Conservation (phyloP, 2,797 vertebrate species). For the Graptemys geographica region DNA sequence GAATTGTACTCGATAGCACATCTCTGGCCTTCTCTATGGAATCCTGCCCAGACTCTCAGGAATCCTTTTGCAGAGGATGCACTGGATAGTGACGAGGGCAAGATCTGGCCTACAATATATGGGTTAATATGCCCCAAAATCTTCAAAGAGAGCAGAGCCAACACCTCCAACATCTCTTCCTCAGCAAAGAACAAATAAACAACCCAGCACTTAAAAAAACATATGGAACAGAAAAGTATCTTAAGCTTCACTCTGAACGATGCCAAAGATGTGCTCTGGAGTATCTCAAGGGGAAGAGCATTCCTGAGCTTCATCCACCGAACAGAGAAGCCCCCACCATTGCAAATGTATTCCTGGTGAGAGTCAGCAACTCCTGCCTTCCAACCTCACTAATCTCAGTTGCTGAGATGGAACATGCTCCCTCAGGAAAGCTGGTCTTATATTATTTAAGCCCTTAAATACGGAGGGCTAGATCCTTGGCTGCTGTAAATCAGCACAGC, state of each 20-base stretch:
- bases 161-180: background rate
- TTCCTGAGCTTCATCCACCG: background rate
- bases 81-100: accelerated
- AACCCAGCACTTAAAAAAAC: constrained; percentile 16
- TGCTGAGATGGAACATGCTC: background rate
- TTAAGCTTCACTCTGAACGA: background rate
- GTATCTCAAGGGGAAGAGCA: background rate
- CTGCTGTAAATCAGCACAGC: constrained; percentile 28
- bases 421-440: background rate
- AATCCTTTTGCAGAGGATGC: background rate
- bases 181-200: background rate
- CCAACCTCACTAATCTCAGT: background rate
- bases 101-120: background rate
- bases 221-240: background rate
- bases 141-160: background rate
- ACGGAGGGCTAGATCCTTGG: constrained; percentile 45
- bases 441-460: constrained; percentile 34
- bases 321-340: background rate
- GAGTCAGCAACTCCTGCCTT: background rate
- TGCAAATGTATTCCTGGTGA: background rate
- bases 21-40: background rate
- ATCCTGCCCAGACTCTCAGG: background rate
- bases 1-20: background rate
- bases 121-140: background rate
- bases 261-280: background rate